These are phyloP conservation scores for Neomonachus schauinslandi DNA, from an alignment of 2,113 vertebrate genomes.

Conservation along the genomic window DNA sequence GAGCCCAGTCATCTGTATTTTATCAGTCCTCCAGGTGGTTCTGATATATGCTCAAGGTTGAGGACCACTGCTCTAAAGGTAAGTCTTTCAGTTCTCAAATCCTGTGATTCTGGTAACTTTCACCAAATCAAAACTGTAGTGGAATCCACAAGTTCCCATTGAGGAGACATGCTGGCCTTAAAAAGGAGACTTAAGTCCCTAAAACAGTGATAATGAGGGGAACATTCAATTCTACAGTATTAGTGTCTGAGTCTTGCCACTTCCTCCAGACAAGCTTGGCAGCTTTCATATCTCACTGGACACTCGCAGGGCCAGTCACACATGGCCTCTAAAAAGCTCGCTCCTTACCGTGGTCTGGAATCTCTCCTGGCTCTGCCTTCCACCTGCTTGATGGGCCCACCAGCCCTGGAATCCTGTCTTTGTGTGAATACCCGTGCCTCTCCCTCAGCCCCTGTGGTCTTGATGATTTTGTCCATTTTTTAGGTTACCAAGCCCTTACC, in stretches of 20 bases:
- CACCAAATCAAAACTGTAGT: neutral
- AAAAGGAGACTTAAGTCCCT: neutral
- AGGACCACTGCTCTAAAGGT: neutral
- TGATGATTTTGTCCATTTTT: neutral
- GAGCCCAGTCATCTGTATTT: neutral
- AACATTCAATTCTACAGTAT: neutral
- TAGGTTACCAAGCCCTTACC: neutral
- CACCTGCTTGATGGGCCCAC: neutral
- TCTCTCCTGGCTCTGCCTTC: neutral
- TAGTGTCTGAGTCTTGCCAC: neutral
- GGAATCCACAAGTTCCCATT: neutral
- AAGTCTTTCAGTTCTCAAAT: neutral
- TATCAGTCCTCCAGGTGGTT: neutral
- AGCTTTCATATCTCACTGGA: neutral
- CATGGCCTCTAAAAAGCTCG: neutral
- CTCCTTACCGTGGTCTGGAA: neutral
- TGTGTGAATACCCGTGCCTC: neutral
- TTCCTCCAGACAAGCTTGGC: neutral
- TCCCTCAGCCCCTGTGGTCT: neutral
- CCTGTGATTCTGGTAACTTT: neutral
- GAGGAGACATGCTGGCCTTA: neutral
- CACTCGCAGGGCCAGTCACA: neutral
- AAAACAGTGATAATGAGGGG: neutral
- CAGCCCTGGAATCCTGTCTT: no score
- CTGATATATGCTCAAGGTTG: neutral